Evolutionary conservation across 2,888 invertebrate genomes (phyloP), one percentile per base, ranked within the genome.

Genomic region (Thymelicus acteon): DNA sequence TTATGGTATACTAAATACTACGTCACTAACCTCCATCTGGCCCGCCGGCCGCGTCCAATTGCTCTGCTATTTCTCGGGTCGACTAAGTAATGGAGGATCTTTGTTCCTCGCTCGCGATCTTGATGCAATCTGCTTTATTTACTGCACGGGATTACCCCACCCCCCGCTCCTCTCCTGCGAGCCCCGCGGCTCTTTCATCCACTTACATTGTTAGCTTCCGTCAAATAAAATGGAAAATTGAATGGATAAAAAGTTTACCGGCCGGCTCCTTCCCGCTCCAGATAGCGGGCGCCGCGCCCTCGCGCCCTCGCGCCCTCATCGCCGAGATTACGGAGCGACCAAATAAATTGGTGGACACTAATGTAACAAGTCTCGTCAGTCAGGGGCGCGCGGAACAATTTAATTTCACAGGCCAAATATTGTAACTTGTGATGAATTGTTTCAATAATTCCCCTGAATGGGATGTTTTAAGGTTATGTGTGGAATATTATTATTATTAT

Each of bases 161-260:
- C n/a, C 48, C 48, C 40, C 54, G 10, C 49, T 57, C 57, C 57
- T 37, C 67, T 7, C 44, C 44, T 0, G 66, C 66, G 15, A 19
- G 19, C 19, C 49, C 49, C 49, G 49, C 49, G 49, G 61, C 58
- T 65, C 68, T 60, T 74, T 71, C 62, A 72, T 73, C 73, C 72
- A 74, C 72, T 74, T 72, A 72, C 60, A 71, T 71, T 72, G 74
- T 74, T 74, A 66, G 67, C 74, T 69, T 72, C 63, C 49, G 52
- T 60, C 60, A 63, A 72, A 72, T 63, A 63, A 68, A 70, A 61
- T 62, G 62, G 72, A 68, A 71, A 68, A 67, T 68, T 73, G 63
- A 60, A 66, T 60, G 71, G 71, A 74, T 71, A 63, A 64, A 62
- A 60, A 70, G 54, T 68, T 68, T 68, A 57, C 62, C 44, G 68